These are phyloP conservation scores for Hylyphantes graminicola DNA, from an alignment of 1,140 invertebrate species.

Conservation along the genomic window DNA sequence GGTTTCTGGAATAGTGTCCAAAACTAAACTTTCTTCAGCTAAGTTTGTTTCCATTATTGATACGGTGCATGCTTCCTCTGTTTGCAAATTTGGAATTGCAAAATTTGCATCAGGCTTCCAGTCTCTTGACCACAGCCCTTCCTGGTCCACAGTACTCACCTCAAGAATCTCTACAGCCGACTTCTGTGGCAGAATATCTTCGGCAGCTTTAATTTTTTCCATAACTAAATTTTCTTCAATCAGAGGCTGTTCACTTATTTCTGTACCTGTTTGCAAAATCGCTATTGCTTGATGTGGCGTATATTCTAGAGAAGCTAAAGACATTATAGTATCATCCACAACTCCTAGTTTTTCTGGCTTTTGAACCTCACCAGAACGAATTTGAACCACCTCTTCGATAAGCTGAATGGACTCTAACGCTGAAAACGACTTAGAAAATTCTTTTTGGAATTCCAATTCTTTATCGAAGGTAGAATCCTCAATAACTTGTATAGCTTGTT, in stretches of 20 bases:
- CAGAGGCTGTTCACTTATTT: conserved; percentile 26
- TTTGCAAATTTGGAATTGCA: conserved; percentile 26
- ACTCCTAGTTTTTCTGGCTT: conserved; percentile 40
- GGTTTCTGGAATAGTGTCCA: conserved; percentile 9
- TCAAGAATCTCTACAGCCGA: conserved; percentile 25
- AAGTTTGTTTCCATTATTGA: conserved; percentile 51
- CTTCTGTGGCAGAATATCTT: conserved; percentile 17
- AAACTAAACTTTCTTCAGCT: conserved; percentile 31
- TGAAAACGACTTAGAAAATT: conserved; percentile 7
- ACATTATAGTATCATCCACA: conserved; percentile 7
- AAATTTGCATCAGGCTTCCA: conserved; percentile 50
- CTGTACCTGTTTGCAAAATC: conserved; percentile 30
- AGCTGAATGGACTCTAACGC: conserved; percentile 30
- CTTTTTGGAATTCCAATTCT: conserved; percentile 43
- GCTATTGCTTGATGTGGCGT: conserved; percentile 42
- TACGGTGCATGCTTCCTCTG: conserved; percentile 43
- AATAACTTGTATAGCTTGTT: conserved; percentile 43
- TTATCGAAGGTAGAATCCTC: conserved; percentile 30
- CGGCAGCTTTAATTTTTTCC: conserved; percentile 3
- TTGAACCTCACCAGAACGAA: conserved; percentile 12
- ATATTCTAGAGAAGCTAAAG: conserved; percentile 28
- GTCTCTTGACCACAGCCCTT: conserved; percentile 56
- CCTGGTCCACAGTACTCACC: conserved; percentile 39
- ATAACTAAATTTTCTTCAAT: not conserved
- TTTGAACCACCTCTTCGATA: conserved; percentile 10